Evolutionary conservation across 2,797 vertebrate species (phyloP).

Genomic region (Taeniopygia guttata): DNA sequence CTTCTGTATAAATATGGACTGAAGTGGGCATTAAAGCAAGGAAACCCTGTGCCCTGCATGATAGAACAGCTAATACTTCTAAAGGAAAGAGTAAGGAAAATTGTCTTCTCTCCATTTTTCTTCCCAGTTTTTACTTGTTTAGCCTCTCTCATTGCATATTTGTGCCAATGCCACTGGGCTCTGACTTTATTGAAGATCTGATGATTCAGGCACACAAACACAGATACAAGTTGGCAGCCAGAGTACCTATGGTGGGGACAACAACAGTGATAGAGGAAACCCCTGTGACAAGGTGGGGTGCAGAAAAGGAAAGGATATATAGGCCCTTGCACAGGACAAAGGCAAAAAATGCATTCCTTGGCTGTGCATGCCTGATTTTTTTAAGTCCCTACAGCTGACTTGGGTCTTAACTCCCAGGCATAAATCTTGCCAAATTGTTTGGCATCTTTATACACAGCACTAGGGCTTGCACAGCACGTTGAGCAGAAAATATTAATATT

Average conservation of each 20-base stretch:
- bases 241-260: fast-evolving
- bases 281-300: not conserved
- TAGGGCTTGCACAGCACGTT: not conserved
- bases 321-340: not conserved
- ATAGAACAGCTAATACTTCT: not conserved
- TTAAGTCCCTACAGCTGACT: not conserved
- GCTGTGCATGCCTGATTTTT: not conserved
- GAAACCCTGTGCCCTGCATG: not conserved
- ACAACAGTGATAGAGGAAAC: not conserved
- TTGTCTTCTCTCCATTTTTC: not conserved
- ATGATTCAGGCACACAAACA: not conserved
- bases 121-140: not conserved
- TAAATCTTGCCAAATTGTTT: constrained; percentile 34
- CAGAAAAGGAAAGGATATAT: not conserved
- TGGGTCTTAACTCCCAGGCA: not conserved
- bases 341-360: not conserved
- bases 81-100: not conserved
- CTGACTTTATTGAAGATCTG: not conserved
- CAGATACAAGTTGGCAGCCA: not conserved
- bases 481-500: constrained; percentile 35
- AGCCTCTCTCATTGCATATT: not conserved
- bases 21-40: not conserved
- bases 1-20: not conserved
- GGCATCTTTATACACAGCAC: not conserved
- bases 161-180: not conserved